A percentile compares a stretch with the other conserved stretches of the same genome.
These are phyloP conservation scores for Dendrolimus pini DNA, from an alignment of 2,888 invertebrate species.

Conservation along the genomic window DNA sequence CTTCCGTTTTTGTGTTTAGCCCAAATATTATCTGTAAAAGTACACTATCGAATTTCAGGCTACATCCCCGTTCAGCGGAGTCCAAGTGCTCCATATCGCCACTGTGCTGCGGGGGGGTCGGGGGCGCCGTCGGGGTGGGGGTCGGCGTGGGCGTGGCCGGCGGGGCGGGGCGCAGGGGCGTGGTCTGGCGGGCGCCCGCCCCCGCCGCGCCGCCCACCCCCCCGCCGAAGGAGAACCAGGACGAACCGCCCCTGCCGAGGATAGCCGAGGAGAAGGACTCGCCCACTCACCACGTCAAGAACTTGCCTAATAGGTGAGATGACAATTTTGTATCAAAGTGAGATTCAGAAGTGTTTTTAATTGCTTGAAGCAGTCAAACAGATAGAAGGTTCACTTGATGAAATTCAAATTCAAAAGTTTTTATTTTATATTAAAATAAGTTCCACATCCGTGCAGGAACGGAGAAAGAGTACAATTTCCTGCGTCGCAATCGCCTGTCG, in stretches of 20 bases:
- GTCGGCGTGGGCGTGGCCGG: conserved; percentile 34
- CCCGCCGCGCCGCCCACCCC: conserved; percentile 58
- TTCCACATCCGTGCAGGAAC: not conserved
- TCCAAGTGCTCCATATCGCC: conserved; percentile 90
- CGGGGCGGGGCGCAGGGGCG: conserved; percentile 35
- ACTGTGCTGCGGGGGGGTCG: conserved; percentile 78
- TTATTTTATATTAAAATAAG: not conserved
- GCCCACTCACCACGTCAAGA: conserved; percentile 77
- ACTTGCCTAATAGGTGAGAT: conserved; percentile 42
- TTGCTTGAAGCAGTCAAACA: no score
- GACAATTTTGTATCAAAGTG: not conserved
- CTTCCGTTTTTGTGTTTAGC: no score
- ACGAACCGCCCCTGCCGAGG: conserved; percentile 80
- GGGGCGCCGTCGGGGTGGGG: conserved; percentile 39
- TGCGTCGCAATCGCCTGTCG: not conserved
- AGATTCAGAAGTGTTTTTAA: no score
- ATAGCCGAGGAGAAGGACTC: conserved; percentile 93
- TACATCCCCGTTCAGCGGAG: conserved; percentile 94
- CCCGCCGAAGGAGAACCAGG: conserved; percentile 45
- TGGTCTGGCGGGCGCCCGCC: conserved; percentile 43
- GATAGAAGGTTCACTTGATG: not conserved
- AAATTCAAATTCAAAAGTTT: no score
- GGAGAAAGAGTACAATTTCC: not conserved
- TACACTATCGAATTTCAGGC: conserved; percentile 42
- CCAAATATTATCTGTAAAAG: no score